A percentile compares a stretch with the other conserved stretches of the same genome.
Evolutionary conservation across 2,113 vertebrate genomes (phyloP).

Genomic region (Leptodactylus fuscus): DNA sequence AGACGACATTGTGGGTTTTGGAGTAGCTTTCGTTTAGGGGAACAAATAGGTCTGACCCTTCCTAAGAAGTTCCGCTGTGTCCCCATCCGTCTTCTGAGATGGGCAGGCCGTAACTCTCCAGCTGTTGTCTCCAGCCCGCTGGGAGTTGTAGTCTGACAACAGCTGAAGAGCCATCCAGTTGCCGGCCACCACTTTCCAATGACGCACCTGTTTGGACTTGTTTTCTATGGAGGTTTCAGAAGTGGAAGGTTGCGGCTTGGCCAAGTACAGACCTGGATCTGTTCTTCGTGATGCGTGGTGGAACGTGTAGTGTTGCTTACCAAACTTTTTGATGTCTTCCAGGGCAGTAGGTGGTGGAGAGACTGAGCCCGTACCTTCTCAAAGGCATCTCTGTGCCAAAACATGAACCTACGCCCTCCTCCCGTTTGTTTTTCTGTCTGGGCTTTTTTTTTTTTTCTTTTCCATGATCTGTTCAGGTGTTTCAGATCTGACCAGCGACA

Average conservation of each 20-base stretch:
- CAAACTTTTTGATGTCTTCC: too few species aligned
- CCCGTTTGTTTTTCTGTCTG: constrained; percentile 9
- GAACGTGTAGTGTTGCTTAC: too few species aligned
- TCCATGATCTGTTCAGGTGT: too few species aligned
- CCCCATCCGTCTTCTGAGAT: not conserved
- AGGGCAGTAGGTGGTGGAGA: not conserved
- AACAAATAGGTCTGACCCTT: too few species aligned
- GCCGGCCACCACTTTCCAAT: not conserved
- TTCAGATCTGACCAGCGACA: too few species aligned
- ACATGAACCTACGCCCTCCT: not conserved
- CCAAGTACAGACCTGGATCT: not conserved
- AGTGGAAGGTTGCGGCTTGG: not conserved
- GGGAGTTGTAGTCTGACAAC: constrained; percentile 1
- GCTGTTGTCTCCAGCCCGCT: not conserved
- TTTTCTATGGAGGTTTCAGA: constrained; percentile 35
- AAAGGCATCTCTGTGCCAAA: not conserved
- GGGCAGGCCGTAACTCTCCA: not conserved
- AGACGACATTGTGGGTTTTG: too few species aligned
- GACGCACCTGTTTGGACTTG: constrained; percentile 69
- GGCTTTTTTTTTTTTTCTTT: not conserved
- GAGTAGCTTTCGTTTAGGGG: too few species aligned
- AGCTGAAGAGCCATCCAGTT: not conserved
- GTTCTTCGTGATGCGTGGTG: not conserved
- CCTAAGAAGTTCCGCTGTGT: too few species aligned
- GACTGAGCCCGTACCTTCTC: too few species aligned